Evolutionary conservation across 1,140 invertebrate genomes (phyloP), one percentile per base, ranked within the genome.

Genomic region (Penaeus indicus): DNA sequence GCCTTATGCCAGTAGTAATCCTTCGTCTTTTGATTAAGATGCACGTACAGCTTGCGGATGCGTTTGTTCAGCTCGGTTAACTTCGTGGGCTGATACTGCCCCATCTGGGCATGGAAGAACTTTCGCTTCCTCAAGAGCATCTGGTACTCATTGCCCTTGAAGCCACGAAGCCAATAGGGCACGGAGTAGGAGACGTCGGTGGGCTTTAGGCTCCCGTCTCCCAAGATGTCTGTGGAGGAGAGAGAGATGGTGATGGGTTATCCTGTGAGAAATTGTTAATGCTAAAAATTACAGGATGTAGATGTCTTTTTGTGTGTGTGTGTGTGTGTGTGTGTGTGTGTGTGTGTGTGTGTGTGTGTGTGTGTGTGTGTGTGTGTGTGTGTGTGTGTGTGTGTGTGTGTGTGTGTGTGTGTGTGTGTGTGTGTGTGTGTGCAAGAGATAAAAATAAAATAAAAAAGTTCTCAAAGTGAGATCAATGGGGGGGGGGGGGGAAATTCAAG

Each of bases 101-200:
- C 95, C 88, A 94, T 94, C 60, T 93, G 92, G 91, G 95, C 95
- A 2, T 92, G 92, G 86, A 95, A 93, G 91, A 96, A 94, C 92
- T 96, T 96, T 77, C 93, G 94, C 92, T 97, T 97, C 69, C 96
- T 94, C 8, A 97, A 89, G n/a, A 97, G 92, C 91, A 93, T 92
- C 90, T 93, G 95, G 92, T 95, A 97, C 94, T 99, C 98, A 92
- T 97, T 96, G 3, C 97, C 97, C n/a, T 94, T 94, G 42, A 97
- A 95, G 67, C 97, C 97, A 92, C 96, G 94, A 22, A 99, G 93
- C 97, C 97, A 99, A 0, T 93, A 92, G 0, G 97, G 98, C 19
- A 98, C 94, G 90, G 95, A 95, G 90, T 98, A 97, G 3, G 97
- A 91, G n/a, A 97, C 95, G 92, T 94, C 95, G 0, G 95, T 95